phyloP scores from a whole-genome alignment of 1,140 invertebrate species.

The Ceratitis capitata region DNA sequence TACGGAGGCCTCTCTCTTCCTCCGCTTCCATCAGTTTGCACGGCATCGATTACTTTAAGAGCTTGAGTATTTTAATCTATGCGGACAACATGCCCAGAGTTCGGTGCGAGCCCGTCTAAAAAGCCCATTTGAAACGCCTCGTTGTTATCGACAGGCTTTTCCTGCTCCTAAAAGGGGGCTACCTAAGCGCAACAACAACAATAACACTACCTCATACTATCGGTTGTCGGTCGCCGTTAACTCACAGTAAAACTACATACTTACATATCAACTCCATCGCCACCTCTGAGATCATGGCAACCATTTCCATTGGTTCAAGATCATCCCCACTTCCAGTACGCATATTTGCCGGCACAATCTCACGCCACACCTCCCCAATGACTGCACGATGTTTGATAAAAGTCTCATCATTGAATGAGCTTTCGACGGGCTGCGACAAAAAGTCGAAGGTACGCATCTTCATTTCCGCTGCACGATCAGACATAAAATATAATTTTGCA shows the following conservation, averaged over 20 bases:
- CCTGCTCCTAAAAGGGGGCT: too few relatives aligned
- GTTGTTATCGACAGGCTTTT: too few relatives aligned
- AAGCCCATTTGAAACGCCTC: not conserved
- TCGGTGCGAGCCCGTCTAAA: not conserved
- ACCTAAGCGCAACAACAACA: too few relatives aligned
- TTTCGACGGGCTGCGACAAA: conserved; percentile 48
- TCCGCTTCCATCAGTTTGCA: too few relatives aligned
- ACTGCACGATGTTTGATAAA: conserved; percentile 52
- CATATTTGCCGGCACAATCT: conserved; percentile 52
- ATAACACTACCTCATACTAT: too few relatives aligned
- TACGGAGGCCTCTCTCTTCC: too few relatives aligned
- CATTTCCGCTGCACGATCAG: conserved; percentile 55
- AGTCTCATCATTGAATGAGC: conserved; percentile 50
- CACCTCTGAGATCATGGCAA: conserved; percentile 55
- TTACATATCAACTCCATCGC: conserved; percentile 52
- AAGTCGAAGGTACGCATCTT: conserved; percentile 46
- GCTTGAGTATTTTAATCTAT: too few relatives aligned
- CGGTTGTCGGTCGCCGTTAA: too few relatives aligned
- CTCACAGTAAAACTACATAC: too few relatives aligned
- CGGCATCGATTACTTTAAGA: too few relatives aligned
- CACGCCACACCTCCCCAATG: conserved; percentile 55
- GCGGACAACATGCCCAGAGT: not conserved
- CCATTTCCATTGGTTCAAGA: conserved; percentile 53
- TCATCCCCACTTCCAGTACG: conserved; percentile 52
- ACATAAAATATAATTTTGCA: conserved; percentile 61